A percentile compares a stretch with the other conserved stretches of the same genome.
phyloP scores from a whole-genome alignment of 23 tunicate genomes.

The Ascidia mentula region DNA sequence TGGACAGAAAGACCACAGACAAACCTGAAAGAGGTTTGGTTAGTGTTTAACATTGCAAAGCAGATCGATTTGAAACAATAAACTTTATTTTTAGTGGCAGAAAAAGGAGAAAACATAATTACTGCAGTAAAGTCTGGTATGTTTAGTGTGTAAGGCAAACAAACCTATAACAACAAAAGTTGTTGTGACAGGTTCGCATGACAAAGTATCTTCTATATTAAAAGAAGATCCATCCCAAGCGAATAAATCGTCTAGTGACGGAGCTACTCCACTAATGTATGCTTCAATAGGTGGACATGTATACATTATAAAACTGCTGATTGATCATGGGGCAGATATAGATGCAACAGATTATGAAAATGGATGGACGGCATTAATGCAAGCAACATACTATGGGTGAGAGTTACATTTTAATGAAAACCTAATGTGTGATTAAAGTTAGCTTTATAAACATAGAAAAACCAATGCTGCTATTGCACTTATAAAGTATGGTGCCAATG shows the following conservation, averaged over 20 bases:
- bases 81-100: slow-evolving; percentile 47
- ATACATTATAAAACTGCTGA: slow-evolving; percentile 58
- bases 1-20: slow-evolving; percentile 78
- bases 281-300: slow-evolving; percentile 85
- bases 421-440: background rate
- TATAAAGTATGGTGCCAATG: slow-evolving; percentile 79
- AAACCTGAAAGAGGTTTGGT: slow-evolving; percentile 70
- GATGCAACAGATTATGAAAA: slow-evolving; percentile 94
- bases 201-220: slow-evolving; percentile 34
- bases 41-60: background rate
- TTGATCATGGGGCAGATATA: slow-evolving; percentile 88
- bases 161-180: no score
- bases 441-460: slow-evolving; percentile 20
- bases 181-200: slow-evolving; percentile 17
- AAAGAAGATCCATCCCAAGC: slow-evolving; percentile 43
- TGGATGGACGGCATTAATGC: slow-evolving; percentile 99
- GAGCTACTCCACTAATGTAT: slow-evolving; percentile 98
- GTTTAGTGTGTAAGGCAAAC: background rate
- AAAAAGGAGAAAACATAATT: slow-evolving; percentile 74
- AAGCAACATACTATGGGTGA: slow-evolving; percentile 94
- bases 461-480: slow-evolving; percentile 68
- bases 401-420: background rate
- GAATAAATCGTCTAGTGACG: slow-evolving; percentile 78
- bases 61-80: background rate
- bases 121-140: slow-evolving; percentile 83